phyloP scores from a whole-genome alignment of 2,113 vertebrate genomes.

The Hemichromis elongatus region DNA sequence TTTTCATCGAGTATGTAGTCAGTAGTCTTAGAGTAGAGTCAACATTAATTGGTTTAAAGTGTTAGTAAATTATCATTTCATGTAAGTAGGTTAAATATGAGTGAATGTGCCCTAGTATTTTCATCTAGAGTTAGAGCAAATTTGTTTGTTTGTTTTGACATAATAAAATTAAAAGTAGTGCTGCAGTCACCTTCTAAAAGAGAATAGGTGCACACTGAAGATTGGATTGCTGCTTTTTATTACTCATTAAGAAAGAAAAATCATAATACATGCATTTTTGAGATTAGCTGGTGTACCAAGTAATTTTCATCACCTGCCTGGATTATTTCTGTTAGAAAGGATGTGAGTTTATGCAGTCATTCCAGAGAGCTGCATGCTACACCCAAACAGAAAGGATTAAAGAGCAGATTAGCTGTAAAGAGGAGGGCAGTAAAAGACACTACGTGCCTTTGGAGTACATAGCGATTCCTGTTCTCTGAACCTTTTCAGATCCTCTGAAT shows the following conservation, averaged over 20 bases:
- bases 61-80: background rate
- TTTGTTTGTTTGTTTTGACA: background rate
- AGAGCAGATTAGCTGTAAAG: conserved; percentile 54
- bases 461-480: conserved; percentile 22
- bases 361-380: background rate
- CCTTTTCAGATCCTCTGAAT: background rate
- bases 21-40: background rate
- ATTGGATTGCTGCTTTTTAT: background rate
- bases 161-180: background rate
- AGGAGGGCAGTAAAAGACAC: conserved; percentile 14
- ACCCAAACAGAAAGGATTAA: conserved; percentile 50
- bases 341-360: background rate
- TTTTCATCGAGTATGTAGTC: background rate
- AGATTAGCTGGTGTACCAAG: background rate
- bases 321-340: background rate
- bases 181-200: background rate
- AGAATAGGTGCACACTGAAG: background rate
- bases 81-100: background rate
- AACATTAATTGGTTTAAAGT: background rate
- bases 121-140: background rate
- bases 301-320: background rate
- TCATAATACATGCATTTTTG: background rate
- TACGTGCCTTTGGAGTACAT: background rate
- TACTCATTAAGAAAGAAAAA: background rate
- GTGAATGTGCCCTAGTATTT: background rate